Evolutionary conservation across 2,113 vertebrate genomes (phyloP).

Genomic region (Petroica traversi): DNA sequence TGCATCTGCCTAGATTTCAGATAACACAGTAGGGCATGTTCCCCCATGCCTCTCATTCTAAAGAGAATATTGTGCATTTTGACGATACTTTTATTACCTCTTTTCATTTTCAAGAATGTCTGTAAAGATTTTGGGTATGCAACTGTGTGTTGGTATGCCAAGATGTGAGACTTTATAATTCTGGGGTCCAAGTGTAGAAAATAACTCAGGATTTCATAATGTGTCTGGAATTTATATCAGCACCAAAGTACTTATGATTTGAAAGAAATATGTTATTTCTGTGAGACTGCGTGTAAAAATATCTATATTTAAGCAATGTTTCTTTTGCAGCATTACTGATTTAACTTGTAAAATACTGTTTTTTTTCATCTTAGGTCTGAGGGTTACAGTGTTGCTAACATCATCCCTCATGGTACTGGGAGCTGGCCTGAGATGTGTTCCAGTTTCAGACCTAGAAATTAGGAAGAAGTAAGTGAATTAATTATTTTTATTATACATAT

Average conservation of each 20-base stretch:
- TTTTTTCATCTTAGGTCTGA: conserved; percentile 80
- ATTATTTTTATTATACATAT: not conserved
- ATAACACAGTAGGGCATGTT: not conserved
- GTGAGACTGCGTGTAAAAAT: not conserved
- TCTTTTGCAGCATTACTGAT: not conserved
- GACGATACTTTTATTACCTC: not conserved
- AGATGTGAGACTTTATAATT: not conserved
- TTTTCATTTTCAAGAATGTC: not conserved
- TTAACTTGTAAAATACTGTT: not conserved
- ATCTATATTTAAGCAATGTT: not conserved
- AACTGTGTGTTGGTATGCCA: accelerated
- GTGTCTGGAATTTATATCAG: not conserved
- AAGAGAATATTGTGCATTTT: not conserved
- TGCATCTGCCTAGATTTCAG: not conserved
- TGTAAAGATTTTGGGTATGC: not conserved
- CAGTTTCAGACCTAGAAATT: conserved; percentile 78
- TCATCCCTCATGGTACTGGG: conserved; percentile 91
- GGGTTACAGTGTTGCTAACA: conserved; percentile 88
- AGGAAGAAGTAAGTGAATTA: conserved; percentile 84
- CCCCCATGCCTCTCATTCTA: not conserved
- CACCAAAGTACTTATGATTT: not conserved
- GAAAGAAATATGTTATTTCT: not conserved
- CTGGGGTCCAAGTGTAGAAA: not conserved
- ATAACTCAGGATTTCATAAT: not conserved
- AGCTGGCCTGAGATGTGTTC: conserved; percentile 84